Evolutionary conservation across 2,888 invertebrate species (phyloP), one percentile per base, ranked within the genome.

Genomic region (Temnothorax rugatulus): DNA sequence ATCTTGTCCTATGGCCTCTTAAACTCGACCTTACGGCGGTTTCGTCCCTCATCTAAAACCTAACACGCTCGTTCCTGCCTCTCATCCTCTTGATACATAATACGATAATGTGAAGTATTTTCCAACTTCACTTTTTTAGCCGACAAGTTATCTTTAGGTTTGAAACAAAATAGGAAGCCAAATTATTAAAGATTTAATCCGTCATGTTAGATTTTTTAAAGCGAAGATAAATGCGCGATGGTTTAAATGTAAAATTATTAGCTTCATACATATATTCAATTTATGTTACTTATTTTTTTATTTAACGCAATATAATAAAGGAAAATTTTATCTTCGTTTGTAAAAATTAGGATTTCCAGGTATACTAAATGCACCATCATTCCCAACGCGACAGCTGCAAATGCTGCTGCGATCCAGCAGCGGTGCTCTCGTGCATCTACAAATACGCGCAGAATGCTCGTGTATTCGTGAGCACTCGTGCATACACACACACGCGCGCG

Each of bases 1-100:
- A 92, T 92, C 92, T 93, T 92, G 91, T 92, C 88, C 90, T 86
- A 75, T 85, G 90, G 85, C 87, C 87, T 84, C 85, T 88, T 88
- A 86, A 88, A 88, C 63, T 88, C 89, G 89, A 64, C 52, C 76
- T 64, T 47, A 64, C 64, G 38, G 71, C 47, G 59, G 71, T 81
- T 81, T 38, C 18, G 73, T 81, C 71, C 47, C 79, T 38, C 79
- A 21, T 47, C 47, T 71, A 71, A 73, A 81, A 71, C 25, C 59
- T 73, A 71, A 71, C 59, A 71, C 73, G 73, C 47, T 81, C 71
- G 18, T 59, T 47, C 34, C 7, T 21, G 11, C 38, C 34, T 44
- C 73, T 47, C 25, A 29, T 47, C 2, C 21, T 47, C 29, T 34
- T 18, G 21, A 5, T 44, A 47, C 47, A 18, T 8, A 66, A 47